Conservation (phyloP, 2,888 invertebrate genomes). For the Incurvaria masculella region DNA sequence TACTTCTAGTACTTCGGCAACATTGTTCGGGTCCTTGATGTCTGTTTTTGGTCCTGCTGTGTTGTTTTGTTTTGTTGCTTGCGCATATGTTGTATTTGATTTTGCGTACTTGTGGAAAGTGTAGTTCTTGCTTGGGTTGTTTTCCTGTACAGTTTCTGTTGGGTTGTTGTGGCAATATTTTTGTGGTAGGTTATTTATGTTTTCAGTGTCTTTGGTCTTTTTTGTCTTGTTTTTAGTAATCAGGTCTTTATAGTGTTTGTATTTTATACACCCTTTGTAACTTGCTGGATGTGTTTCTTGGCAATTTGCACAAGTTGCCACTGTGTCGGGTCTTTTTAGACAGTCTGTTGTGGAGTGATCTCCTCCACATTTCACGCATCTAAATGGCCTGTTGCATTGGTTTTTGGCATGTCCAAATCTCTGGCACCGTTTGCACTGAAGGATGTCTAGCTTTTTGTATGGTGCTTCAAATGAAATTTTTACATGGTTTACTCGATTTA, state of each 20-base stretch:
- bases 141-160: too few relatives aligned
- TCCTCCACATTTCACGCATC: constrained; percentile 19
- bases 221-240: too few relatives aligned
- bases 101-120: too few relatives aligned
- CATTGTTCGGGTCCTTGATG: background rate
- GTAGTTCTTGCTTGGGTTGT: too few relatives aligned
- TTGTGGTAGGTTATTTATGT: too few relatives aligned
- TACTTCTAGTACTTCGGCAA: background rate
- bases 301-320: constrained; percentile 12
- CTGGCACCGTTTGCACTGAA: constrained; percentile 18
- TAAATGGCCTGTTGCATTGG: constrained; percentile 14
- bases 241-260: too few relatives aligned
- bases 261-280: too few relatives aligned
- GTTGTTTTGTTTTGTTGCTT: background rate
- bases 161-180: too few relatives aligned
- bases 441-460: constrained; percentile 14
- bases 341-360: constrained; percentile 13
- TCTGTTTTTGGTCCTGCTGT: background rate
- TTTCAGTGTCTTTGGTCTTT: too few relatives aligned
- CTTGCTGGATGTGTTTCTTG: background rate
- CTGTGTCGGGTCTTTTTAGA: constrained; percentile 13
- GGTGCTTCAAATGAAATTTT: constrained; percentile 15
- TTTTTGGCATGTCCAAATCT: constrained; percentile 18
- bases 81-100: background rate
- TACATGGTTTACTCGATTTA: constrained; percentile 10